phyloP scores from a whole-genome alignment of 2,797 vertebrate species.

The Brachyrhaphis roseni region DNA sequence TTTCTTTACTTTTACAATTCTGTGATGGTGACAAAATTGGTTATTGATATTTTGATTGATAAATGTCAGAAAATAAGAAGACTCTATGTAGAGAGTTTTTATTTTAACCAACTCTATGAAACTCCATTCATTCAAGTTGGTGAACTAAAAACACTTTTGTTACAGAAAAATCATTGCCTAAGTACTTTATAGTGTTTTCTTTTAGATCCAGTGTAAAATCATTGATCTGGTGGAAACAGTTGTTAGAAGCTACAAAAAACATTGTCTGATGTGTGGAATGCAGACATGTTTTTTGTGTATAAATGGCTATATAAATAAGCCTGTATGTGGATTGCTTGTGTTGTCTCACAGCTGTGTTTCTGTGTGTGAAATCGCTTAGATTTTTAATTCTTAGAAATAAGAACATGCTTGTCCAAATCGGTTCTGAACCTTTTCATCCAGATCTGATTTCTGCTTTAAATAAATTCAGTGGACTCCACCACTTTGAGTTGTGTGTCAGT shows the following conservation, averaged over 20 bases:
- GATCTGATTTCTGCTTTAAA: slow-evolving; percentile 6
- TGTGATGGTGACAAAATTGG: background rate
- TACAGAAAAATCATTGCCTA: background rate
- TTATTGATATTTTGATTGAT: background rate
- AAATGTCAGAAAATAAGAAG: background rate
- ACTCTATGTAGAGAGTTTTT: background rate
- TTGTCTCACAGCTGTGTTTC: slow-evolving; percentile 50
- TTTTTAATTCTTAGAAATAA: slow-evolving; percentile 32
- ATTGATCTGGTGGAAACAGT: background rate
- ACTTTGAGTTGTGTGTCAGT: slow-evolving; percentile 8
- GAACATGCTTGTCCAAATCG: slow-evolving; percentile 15
- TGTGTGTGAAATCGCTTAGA: slow-evolving; percentile 28
- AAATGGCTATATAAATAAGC: slow-evolving; percentile 62
- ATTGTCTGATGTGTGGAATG: slow-evolving; percentile 54
- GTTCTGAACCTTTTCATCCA: slow-evolving; percentile 6
- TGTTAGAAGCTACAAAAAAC: slow-evolving; percentile 12
- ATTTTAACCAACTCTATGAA: background rate
- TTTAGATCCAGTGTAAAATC: background rate
- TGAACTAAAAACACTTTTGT: background rate
- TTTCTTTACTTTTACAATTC: background rate
- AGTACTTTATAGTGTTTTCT: background rate
- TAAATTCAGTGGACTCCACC: background rate
- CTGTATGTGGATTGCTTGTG: slow-evolving; percentile 39
- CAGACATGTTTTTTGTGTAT: slow-evolving; percentile 65
- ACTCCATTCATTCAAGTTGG: background rate